Conservation (phyloP, 2,797 vertebrate species). For the Numenius phaeopus region DNA sequence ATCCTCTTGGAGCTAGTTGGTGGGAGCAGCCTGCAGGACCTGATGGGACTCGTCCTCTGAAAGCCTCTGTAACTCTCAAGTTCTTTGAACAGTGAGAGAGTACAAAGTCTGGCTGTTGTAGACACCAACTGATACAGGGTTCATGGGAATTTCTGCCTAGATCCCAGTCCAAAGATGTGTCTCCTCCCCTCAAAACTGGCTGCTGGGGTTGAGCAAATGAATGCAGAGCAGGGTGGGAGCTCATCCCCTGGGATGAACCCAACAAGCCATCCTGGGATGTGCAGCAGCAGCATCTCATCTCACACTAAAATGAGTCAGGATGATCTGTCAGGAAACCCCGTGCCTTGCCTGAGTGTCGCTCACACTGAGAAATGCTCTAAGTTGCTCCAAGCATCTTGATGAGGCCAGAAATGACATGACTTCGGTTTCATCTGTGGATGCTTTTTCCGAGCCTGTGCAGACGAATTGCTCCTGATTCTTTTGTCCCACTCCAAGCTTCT, state of each 20-base stretch:
- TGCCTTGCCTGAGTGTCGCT: background rate
- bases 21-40: background rate
- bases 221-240: background rate
- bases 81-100: background rate
- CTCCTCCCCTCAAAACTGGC: background rate
- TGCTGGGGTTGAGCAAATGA: background rate
- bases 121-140: background rate
- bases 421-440: background rate
- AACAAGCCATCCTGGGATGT: background rate
- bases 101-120: background rate
- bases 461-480: background rate
- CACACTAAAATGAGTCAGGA: slow-evolving; percentile 9
- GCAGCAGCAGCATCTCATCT: background rate
- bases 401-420: background rate
- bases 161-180: background rate
- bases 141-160: background rate
- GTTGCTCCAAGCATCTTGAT: background rate
- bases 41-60: background rate
- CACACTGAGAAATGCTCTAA: background rate
- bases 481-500: background rate
- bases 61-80: background rate
- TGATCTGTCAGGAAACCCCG: background rate
- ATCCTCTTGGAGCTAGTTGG: background rate
- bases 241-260: background rate
- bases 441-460: background rate